A percentile compares a stretch with the other conserved stretches of the same genome.
These are phyloP conservation scores for Oophaga sylvatica DNA, from an alignment of 2,797 vertebrate genomes.

Conservation along the genomic window DNA sequence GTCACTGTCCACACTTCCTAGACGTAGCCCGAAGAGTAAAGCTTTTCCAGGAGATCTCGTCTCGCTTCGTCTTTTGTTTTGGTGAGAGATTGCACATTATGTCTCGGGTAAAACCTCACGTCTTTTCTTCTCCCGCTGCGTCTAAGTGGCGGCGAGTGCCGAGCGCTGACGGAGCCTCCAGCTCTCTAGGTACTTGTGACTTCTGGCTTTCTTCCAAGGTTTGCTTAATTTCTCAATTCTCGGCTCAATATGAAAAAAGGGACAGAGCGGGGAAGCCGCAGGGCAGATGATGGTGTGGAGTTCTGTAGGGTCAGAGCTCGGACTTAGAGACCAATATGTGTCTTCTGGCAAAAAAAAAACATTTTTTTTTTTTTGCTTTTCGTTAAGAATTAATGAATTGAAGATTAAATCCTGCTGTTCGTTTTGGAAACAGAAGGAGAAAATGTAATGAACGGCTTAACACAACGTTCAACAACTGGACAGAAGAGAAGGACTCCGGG, in stretches of 20 bases:
- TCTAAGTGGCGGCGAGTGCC: background rate
- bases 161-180: background rate
- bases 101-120: background rate
- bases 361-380: background rate
- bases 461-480: background rate
- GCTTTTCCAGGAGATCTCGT: background rate
- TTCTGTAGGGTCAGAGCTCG: background rate
- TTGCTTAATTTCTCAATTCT: background rate
- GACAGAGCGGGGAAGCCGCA: background rate
- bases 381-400: background rate
- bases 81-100: background rate
- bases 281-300: background rate
- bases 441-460: background rate
- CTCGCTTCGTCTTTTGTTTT: background rate
- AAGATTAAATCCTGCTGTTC: background rate
- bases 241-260: background rate
- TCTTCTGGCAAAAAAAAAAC: background rate
- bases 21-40: background rate
- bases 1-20: background rate
- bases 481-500: too few species aligned
- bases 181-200: background rate
- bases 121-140: background rate
- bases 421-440: background rate
- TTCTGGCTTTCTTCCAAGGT: background rate
- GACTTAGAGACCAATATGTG: background rate